phyloP scores from a whole-genome alignment of 2,113 vertebrate genomes.

The Arizona elegans region DNA sequence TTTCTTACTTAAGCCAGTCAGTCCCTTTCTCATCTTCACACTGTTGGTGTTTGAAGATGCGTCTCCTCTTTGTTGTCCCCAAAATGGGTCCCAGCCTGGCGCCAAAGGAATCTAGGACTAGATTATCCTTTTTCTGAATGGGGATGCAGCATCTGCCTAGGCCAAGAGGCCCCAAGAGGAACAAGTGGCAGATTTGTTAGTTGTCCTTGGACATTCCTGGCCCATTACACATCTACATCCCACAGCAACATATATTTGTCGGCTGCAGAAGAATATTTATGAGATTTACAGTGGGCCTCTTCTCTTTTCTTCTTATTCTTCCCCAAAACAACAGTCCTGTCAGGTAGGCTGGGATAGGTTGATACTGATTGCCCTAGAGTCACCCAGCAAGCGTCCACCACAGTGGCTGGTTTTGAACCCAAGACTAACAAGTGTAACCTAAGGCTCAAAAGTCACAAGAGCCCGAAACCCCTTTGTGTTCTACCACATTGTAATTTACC shows the following conservation, averaged over 20 bases:
- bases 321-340: not conserved
- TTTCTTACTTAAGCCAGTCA: not conserved
- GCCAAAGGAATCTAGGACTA: not conserved
- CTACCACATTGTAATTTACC: not conserved
- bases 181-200: not conserved
- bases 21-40: not conserved
- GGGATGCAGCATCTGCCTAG: not conserved
- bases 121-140: not conserved
- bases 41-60: not conserved
- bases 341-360: not conserved
- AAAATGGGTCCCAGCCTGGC: too few species aligned
- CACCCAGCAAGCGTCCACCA: not conserved
- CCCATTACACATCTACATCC: not conserved
- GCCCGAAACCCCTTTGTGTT: not conserved
- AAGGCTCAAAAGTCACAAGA: not conserved
- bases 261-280: not conserved
- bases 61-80: not conserved
- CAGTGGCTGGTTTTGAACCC: not conserved
- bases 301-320: not conserved
- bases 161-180: not conserved
- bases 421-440: too few species aligned
- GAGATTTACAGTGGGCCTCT: not conserved
- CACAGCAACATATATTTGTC: not conserved
- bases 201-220: not conserved
- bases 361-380: not conserved